Evolutionary conservation across 1,140 invertebrate genomes (phyloP).

Genomic region (Drosophila pallidifrons): DNA sequence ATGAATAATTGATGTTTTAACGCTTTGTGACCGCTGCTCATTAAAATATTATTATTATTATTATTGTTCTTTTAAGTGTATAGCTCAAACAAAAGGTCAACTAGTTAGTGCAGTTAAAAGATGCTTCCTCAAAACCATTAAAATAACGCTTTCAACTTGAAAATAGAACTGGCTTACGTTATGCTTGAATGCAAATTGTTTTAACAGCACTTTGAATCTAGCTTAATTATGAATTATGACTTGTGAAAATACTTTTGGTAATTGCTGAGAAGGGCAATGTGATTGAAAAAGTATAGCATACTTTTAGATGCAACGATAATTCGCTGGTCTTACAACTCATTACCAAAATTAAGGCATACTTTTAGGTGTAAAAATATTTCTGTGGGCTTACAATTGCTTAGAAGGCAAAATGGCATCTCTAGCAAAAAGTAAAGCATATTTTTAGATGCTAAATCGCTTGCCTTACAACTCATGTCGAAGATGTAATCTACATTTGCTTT

Average conservation of each 20-base stretch:
- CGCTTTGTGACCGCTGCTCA: not conserved
- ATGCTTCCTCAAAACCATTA: slow-evolving; percentile 1
- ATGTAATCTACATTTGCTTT: not conserved
- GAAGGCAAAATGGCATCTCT: too few relatives aligned
- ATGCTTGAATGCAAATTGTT: not conserved
- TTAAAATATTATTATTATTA: not conserved
- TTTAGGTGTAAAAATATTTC: not conserved
- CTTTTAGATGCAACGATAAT: slow-evolving; percentile 7
- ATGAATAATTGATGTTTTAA: slow-evolving; percentile 4
- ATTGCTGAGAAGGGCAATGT: too few relatives aligned
- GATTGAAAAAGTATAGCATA: not conserved
- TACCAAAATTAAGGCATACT: not conserved
- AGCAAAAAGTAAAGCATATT: not conserved
- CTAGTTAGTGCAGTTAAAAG: slow-evolving; percentile 1
- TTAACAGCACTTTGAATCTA: not conserved
- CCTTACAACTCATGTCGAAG: not conserved
- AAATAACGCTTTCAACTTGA: not conserved
- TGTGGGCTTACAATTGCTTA: too few relatives aligned
- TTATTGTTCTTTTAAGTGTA: not conserved
- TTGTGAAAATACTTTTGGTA: too few relatives aligned
- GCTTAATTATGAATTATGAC: not conserved
- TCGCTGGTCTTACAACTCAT: not conserved
- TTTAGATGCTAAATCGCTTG: slow-evolving; percentile 4
- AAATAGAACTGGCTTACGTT: not conserved
- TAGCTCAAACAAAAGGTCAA: not conserved